A percentile compares a stretch with the other conserved stretches of the same genome.
These are phyloP conservation scores for Periparus ater DNA, from an alignment of 2,797 vertebrate genomes.

Conservation along the genomic window DNA sequence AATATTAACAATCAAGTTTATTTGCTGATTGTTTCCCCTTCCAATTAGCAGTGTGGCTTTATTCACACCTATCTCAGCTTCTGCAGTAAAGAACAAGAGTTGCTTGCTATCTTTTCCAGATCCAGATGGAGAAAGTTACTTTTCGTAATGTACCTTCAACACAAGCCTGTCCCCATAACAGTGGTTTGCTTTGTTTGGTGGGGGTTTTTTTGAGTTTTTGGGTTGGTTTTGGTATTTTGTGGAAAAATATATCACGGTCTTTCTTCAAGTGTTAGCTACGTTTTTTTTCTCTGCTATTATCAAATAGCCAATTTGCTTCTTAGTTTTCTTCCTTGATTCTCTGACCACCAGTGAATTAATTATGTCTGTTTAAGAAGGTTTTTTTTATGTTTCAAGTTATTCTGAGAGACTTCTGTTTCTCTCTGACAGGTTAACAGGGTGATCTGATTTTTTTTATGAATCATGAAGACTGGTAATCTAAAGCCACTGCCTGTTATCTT, in stretches of 20 bases:
- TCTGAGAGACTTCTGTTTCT: not conserved
- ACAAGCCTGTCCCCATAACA: not conserved
- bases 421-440: not conserved
- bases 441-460: not conserved
- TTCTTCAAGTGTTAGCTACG: not conserved
- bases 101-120: not conserved
- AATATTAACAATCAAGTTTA: slow-evolving; percentile 31
- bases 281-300: not conserved
- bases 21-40: slow-evolving; percentile 21
- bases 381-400: not conserved
- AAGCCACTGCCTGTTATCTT: not conserved
- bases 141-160: not conserved
- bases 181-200: not conserved
- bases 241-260: not conserved
- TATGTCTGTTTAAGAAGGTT: not conserved
- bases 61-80: not conserved
- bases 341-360: not conserved
- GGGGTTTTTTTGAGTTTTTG: not conserved
- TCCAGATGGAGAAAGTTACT: not conserved
- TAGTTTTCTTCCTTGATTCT: not conserved
- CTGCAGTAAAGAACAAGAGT: not conserved
- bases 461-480: not conserved
- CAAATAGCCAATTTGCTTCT: not conserved
- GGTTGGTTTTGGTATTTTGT: not conserved
- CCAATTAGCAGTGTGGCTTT: not conserved